A percentile compares a stretch with the other conserved stretches of the same genome.
phyloP scores from a whole-genome alignment of 1,140 invertebrate species.

The Pseudomyrmex flavicornis region DNA sequence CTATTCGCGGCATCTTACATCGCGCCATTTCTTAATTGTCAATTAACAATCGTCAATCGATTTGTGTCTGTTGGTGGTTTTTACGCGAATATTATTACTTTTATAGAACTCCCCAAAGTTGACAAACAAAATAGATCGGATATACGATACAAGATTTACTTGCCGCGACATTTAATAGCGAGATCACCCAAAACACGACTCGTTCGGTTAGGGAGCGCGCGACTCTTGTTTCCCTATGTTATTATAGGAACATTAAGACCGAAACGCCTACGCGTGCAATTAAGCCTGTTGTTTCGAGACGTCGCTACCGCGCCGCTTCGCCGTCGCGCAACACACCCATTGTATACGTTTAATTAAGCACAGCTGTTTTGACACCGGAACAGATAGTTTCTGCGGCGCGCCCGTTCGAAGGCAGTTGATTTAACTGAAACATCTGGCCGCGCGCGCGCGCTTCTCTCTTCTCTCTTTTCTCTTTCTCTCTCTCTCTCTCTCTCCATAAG shows the following conservation, averaged over 20 bases:
- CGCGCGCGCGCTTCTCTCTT: constrained; percentile 48
- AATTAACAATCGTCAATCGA: constrained; percentile 9
- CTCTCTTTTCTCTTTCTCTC: too few species aligned
- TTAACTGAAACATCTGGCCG: constrained; percentile 82
- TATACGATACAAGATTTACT: not conserved
- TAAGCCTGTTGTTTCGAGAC: constrained; percentile 64
- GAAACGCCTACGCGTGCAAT: constrained; percentile 46
- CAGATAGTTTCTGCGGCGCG: constrained; percentile 76
- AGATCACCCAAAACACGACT: not conserved
- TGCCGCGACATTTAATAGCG: not conserved
- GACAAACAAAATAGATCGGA: not conserved
- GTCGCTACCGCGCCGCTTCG: constrained; percentile 1
- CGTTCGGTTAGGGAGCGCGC: not conserved
- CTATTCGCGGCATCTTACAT: not conserved
- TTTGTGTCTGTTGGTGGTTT: not conserved
- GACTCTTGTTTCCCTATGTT: constrained; percentile 24
- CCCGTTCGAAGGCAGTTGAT: constrained; percentile 80
- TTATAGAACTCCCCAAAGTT: not conserved
- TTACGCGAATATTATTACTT: not conserved
- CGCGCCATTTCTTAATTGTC: not conserved
- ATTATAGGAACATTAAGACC: constrained; percentile 45
- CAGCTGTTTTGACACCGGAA: constrained; percentile 82
- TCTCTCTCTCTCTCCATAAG: constrained; percentile 66
- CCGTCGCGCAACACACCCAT: constrained; percentile 61
- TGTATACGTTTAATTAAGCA: constrained; percentile 81